Conservation (phyloP, 2,113 vertebrate genomes). For the Odocoileus virginianus region DNA sequence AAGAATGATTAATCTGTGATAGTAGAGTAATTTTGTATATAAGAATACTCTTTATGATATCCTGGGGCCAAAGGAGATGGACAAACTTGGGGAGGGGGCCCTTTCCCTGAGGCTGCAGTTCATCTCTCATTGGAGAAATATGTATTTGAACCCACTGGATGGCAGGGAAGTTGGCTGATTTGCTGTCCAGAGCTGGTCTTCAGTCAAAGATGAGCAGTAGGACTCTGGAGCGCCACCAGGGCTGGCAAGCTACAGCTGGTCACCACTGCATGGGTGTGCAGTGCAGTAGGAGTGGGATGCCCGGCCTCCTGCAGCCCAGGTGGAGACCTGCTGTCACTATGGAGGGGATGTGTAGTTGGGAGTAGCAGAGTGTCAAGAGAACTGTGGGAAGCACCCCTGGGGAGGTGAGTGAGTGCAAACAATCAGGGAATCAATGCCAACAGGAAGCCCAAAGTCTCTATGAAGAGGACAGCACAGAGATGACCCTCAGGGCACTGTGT, state of each 20-base stretch:
- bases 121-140: neutral
- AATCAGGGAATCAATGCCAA: neutral
- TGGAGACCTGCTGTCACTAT: neutral
- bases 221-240: neutral
- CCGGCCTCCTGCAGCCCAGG: neutral
- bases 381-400: neutral
- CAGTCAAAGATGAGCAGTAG: neutral
- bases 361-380: neutral
- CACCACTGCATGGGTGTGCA: fast-evolving
- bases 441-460: neutral
- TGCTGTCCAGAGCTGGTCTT: neutral
- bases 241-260: neutral
- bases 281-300: neutral
- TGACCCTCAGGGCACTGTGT: neutral
- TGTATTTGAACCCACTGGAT: neutral
- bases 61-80: neutral
- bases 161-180: neutral
- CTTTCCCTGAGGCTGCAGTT: neutral
- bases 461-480: neutral
- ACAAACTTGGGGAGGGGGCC: neutral
- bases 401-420: neutral
- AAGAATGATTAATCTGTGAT: neutral
- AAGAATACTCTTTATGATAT: neutral
- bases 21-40: neutral
- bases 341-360: neutral